Evolutionary conservation across 30 jellyfish, hydroid and myxozoan genomes (phyloP).

Genomic region (Turritopsis rubra): DNA sequence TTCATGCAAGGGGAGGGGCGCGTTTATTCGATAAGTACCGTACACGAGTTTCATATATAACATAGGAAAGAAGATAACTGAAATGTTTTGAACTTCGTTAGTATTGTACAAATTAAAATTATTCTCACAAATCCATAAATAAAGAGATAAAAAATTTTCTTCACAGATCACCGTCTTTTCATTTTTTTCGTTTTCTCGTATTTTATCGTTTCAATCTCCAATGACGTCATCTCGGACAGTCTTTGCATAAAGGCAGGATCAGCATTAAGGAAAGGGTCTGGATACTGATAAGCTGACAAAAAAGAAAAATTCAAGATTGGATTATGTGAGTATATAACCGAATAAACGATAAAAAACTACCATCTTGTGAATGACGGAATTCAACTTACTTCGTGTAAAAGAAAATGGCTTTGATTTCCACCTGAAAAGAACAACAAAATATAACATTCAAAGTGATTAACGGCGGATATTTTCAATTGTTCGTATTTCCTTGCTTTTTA

Average conservation of each 20-base stretch:
- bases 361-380: not conserved
- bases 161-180: not conserved
- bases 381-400: not conserved
- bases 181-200: slow-evolving; percentile 11
- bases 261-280: slow-evolving; percentile 22
- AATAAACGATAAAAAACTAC: not conserved
- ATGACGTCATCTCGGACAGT: not conserved
- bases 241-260: slow-evolving; percentile 15
- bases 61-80: too few species aligned
- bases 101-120: not conserved
- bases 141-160: not conserved
- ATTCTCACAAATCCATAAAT: not conserved
- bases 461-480: too few species aligned
- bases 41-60: too few species aligned
- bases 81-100: not conserved
- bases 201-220: slow-evolving; percentile 11
- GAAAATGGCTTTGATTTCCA: slow-evolving; percentile 16
- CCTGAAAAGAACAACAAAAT: not conserved
- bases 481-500: too few species aligned
- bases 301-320: too few species aligned
- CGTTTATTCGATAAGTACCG: too few species aligned
- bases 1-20: too few species aligned
- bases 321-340: too few species aligned
- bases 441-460: not conserved
- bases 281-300: slow-evolving; percentile 5